Base-by-base conservation (phyloP, 1,140 invertebrate species). In the Cydia fagiglandana region DNA sequence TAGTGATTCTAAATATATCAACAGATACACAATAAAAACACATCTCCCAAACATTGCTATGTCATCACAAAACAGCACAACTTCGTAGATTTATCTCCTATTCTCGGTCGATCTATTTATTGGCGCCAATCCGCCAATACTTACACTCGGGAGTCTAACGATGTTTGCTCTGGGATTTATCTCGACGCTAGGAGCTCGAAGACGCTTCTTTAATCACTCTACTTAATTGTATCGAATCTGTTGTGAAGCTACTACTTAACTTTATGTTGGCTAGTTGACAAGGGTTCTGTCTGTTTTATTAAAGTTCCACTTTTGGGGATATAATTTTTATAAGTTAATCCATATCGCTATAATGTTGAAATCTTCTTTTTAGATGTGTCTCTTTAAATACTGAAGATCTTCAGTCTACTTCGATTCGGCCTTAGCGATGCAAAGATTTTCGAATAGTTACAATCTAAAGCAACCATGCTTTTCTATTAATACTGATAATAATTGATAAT, bases 101-200 rank as follows among this genome's bases (percentile, higher is more conserved):
- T 61, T 24, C 56, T 10, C 20, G 1, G 0, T 10, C 20, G 56
- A 20, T 61, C 20, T 20, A 61, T 61, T 24, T 20, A 61, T 61
- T 24, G 56, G 56, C 56, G 56, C 56, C 56, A 61, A 61, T 24
- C n/a, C 20, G 56, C 56, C 56, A 61, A 61, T 24, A 61, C n/a
- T n/a, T n/a, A n/a, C 56, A 61, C 56, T 61, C 20, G 20, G 56
- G 56, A 24, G 20, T 24, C 56, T 61, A 61, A 61, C 56, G 56
- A 61, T 61, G 20, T 61, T 61, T 61, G 56, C 56, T 12, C 20
- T 24, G 20, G 20, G 9, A 61, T 12, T 61, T 61, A 61, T 61
- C 56, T 61, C 56, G 56, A 2, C 56, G 17, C 56, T 61, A 7
- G 20, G 56, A 7, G n/a, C 56, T 61, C 10, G 20, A 61, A 61